Evolutionary conservation across 2,888 invertebrate species (phyloP).

Genomic region (Brachyptera putata): DNA sequence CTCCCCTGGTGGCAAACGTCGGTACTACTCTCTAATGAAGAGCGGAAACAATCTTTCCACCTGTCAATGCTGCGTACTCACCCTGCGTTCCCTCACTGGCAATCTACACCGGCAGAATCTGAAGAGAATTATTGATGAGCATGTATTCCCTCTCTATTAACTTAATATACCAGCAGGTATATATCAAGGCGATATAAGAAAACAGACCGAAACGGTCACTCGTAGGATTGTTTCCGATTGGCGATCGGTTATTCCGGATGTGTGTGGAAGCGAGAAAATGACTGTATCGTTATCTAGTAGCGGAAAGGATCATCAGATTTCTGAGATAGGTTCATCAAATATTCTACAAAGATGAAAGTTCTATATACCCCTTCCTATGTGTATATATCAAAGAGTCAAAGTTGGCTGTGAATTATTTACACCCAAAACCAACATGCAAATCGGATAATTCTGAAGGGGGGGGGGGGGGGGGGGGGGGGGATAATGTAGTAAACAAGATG

Average conservation of each 20-base stretch:
- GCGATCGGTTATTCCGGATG: no score
- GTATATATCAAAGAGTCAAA: not conserved
- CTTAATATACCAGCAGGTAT: constrained; percentile 5
- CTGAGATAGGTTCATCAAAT: constrained; percentile 7
- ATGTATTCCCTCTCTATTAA: constrained; percentile 16
- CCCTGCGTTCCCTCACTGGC: not conserved
- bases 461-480: not conserved
- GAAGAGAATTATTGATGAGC: constrained; percentile 20
- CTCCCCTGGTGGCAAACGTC: constrained; percentile 5
- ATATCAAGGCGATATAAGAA: not conserved
- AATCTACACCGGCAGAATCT: not conserved
- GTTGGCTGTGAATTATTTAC: constrained; percentile 9
- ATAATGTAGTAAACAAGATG: no score
- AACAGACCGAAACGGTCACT: not conserved
- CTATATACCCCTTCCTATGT: not conserved
- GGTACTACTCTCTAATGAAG: constrained; percentile 21
- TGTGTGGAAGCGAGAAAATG: no score
- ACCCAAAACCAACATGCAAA: not conserved
- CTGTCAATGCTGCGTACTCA: constrained; percentile 24
- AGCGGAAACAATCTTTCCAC: constrained; percentile 27
- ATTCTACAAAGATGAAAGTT: constrained; percentile 12
- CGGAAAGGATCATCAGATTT: constrained; percentile 8
- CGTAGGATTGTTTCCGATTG: no score
- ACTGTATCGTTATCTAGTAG: no score
- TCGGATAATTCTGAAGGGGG: not conserved